Percentiles rank a stretch among this genome's conserved stretches.
Evolutionary conservation across 2,888 invertebrate genomes (phyloP).

Genomic region (Melanargia galathea): DNA sequence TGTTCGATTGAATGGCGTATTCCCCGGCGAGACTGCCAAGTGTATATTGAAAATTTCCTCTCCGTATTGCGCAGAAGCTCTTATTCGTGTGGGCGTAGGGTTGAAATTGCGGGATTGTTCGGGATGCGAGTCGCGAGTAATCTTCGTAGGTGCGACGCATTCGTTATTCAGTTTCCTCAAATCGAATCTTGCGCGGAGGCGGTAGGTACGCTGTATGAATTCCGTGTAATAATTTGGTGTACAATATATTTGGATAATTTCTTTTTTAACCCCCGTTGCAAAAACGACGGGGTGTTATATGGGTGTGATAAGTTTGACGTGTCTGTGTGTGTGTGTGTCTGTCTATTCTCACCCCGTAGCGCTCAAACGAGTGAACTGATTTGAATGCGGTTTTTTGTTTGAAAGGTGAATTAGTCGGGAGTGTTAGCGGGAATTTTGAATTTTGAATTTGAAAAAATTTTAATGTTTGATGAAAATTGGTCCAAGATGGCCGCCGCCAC

Average conservation of each 20-base stretch:
- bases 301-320: too few species aligned
- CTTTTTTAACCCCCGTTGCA: too few species aligned
- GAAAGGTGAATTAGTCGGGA: too few species aligned
- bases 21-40: slow-evolving; percentile 31
- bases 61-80: background rate
- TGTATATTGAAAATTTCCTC: slow-evolving; percentile 31
- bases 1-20: slow-evolving; percentile 35
- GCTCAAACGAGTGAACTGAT: too few species aligned
- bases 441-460: too few species aligned
- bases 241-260: background rate
- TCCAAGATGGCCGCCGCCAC: too few species aligned
- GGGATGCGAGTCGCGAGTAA: slow-evolving; percentile 18
- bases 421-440: too few species aligned
- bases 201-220: background rate
- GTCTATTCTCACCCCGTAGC: too few species aligned
- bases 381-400: too few species aligned
- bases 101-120: slow-evolving; percentile 13
- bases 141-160: slow-evolving; percentile 22
- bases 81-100: background rate
- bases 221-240: background rate
- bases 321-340: too few species aligned
- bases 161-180: slow-evolving; percentile 21
- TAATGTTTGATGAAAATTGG: too few species aligned
- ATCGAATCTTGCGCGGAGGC: slow-evolving; percentile 9
- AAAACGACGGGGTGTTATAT: too few species aligned